Evolutionary conservation across 2,888 invertebrate genomes (phyloP).

Genomic region (Parnassius mnemosyne): DNA sequence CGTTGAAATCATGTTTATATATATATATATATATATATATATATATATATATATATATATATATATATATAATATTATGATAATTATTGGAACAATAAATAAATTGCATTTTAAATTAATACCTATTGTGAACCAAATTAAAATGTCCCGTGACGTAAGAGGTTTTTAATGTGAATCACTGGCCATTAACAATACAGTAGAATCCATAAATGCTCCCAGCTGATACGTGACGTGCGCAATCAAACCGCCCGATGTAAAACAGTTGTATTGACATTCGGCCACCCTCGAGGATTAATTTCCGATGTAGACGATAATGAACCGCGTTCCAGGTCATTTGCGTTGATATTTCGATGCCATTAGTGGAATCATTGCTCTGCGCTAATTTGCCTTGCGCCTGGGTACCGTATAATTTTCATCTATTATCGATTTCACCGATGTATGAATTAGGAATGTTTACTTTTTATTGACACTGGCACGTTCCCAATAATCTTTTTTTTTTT

Average conservation of each 20-base stretch:
- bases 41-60: too few relatives aligned
- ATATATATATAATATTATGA: too few relatives aligned
- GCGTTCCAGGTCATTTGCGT: conserved; percentile 50
- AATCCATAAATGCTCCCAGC: conserved; percentile 33
- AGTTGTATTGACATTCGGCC: conserved; percentile 47
- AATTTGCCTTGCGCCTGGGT: conserved; percentile 47
- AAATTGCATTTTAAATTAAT: too few relatives aligned
- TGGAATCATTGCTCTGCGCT: conserved; percentile 51
- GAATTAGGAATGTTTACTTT: too few relatives aligned
- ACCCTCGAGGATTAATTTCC: conserved; percentile 64
- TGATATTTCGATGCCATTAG: conserved; percentile 56
- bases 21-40: too few relatives aligned
- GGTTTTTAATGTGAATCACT: conserved; percentile 38
- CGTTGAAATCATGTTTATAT: too few relatives aligned
- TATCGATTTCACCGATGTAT: conserved; percentile 3
- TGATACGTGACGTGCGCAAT: conserved; percentile 35
- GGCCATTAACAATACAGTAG: conserved; percentile 31
- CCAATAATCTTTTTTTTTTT: too few relatives aligned
- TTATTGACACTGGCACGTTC: too few relatives aligned
- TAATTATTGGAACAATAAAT: too few relatives aligned
- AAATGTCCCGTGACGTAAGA: conserved; percentile 16
- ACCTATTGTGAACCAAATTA: conserved; percentile 3
- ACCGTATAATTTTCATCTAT: conserved; percentile 17
- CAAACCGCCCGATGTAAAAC: conserved; percentile 45
- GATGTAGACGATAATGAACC: conserved; percentile 63